phyloP scores from a whole-genome alignment of 2,888 invertebrate genomes.

The Erynnis tages region DNA sequence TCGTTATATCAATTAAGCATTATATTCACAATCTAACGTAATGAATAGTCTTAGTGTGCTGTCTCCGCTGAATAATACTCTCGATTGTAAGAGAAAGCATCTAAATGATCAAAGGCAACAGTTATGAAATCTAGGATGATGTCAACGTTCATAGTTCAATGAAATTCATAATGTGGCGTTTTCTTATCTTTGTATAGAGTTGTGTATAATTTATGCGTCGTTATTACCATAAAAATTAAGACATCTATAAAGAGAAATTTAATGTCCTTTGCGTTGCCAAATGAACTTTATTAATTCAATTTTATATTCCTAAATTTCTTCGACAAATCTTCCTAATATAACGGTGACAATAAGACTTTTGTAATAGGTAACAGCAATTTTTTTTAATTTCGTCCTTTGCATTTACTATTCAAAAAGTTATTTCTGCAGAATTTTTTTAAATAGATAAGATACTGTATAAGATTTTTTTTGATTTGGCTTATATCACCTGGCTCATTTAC shows the following conservation, averaged over 20 bases:
- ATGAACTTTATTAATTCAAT: no score
- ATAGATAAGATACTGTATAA: no score
- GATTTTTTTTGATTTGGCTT: no score
- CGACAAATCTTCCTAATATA: no score
- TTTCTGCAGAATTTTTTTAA: no score
- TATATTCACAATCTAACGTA: constrained; percentile 13
- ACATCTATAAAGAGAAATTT: background rate
- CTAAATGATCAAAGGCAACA: background rate
- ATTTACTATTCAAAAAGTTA: no score
- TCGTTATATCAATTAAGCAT: constrained; percentile 4
- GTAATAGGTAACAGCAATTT: no score
- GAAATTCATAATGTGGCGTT: background rate
- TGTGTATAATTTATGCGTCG: background rate
- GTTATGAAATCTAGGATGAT: constrained; percentile 24
- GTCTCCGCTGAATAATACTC: constrained; percentile 8
- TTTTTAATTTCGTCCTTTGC: no score
- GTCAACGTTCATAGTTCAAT: constrained; percentile 9
- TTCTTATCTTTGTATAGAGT: background rate
- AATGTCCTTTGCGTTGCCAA: no score
- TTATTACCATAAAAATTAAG: background rate
- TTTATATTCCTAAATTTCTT: no score
- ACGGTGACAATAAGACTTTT: no score
- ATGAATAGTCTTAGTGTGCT: background rate
- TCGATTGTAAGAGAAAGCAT: constrained; percentile 22
- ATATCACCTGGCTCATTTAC: no score